Base-by-base conservation (phyloP, 1,140 invertebrate species). In the Drosophila parvula region DNA sequence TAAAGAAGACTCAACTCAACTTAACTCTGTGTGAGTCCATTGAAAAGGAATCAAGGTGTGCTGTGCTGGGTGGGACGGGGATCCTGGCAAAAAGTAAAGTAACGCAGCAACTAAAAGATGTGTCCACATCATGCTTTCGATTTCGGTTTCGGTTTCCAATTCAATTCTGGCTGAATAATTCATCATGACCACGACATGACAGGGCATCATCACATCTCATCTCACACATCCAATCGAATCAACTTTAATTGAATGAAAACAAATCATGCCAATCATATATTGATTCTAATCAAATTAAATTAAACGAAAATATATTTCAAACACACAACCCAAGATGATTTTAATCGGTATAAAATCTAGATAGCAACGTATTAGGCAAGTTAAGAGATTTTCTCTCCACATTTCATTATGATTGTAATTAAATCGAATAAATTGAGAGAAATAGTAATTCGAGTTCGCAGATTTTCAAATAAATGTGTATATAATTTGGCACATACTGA, bases 241-340 rank as follows among this genome's bases (percentile, higher is more conserved):
- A 73, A 38, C 67, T 50, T 59, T 73, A 41, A 71, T 71, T 59
- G 69, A 73, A 71, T 69, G 53, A 73, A 71, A 73, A 71, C 36
- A 73, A 71, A 73, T 69, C 51, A 40, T 65, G 65, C 28, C 65
- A 48, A 68, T 70, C 63, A 47, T 56, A 58, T 34, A 57, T 70
- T 58, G 65, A 45, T 50, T 69, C 65, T 61, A 67, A 65, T 53
- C 62, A 47, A 70, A 71, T 71, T 58, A 41, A 69, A 71, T 58
- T 47, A 40, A 48, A 69, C 14, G 30, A 69, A 71, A 58, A 56
- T 51, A 45, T 69, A 48, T 63, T 36, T 12, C 18, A n/a, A 14
- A 14, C 8, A 6, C 40, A 45, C 22, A 44, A 44, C 11, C 38
- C 7, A 67, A 34, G 62, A 64, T 36, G 56, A 61, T 64, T 64